These are phyloP conservation scores for Troides helena DNA, from an alignment of 2,888 invertebrate genomes.

Conservation along the genomic window DNA sequence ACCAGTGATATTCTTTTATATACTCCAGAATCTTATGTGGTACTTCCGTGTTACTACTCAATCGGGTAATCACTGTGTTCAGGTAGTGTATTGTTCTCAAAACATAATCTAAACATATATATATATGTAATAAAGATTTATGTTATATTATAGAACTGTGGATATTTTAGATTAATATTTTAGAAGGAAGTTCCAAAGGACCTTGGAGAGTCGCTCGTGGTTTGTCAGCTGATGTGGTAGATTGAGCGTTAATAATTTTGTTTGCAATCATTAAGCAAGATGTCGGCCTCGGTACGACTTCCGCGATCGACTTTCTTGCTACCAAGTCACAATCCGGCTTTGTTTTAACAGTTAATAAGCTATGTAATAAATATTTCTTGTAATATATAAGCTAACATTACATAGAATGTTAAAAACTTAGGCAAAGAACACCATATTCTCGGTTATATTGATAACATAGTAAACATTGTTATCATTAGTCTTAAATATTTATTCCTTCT, in stretches of 20 bases:
- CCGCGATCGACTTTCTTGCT: conserved; percentile 17
- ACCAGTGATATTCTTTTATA: no score
- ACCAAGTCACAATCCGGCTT: conserved; percentile 1
- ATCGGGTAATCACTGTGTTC: no score
- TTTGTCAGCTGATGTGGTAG: conserved; percentile 4
- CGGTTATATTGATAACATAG: no score
- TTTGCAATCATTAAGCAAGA: conserved; percentile 22
- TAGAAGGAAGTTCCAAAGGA: conserved; percentile 13
- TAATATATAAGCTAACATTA: background rate
- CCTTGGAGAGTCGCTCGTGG: conserved; percentile 5
- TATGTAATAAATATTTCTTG: background rate
- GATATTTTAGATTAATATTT: background rate
- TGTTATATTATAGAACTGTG: no score
- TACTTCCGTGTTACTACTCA: no score
- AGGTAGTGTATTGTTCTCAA: no score
- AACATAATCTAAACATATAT: no score
- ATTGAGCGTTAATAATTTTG: conserved; percentile 5
- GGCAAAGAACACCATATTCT: no score
- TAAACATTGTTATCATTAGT: no score
- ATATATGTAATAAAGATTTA: no score
- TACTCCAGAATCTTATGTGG: no score
- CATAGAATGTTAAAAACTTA: background rate
- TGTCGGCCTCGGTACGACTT: conserved; percentile 20
- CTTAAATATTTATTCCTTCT: no score
- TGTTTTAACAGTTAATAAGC: conserved; percentile 6